Conservation (phyloP, 2,888 invertebrate genomes). For the Nesidiocoris tenuis region DNA sequence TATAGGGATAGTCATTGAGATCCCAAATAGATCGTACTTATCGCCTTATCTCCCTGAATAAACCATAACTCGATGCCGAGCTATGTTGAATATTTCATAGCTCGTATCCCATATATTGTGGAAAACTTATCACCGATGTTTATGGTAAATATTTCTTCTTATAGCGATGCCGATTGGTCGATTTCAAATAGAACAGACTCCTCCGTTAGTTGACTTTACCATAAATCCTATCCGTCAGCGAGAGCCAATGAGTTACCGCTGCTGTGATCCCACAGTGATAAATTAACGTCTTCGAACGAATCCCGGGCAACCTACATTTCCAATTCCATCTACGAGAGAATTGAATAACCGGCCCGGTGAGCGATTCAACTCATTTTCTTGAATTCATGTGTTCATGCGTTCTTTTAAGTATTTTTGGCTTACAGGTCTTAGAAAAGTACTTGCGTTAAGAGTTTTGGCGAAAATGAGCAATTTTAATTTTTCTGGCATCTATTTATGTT, state of each 20-base stretch:
- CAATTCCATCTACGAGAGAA: background rate
- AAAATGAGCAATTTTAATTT: no score
- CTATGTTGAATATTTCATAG: background rate
- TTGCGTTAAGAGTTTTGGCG: no score
- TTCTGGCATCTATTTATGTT: no score
- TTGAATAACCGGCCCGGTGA: background rate
- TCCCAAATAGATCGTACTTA: no score
- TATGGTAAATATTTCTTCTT: background rate
- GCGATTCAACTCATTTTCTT: background rate
- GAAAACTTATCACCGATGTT: background rate
- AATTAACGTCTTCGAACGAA: background rate
- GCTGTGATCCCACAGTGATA: background rate
- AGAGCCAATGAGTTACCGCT: background rate
- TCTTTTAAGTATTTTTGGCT: no score
- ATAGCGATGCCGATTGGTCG: background rate
- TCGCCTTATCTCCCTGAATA: no score
- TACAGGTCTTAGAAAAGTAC: no score
- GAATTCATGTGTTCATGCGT: no score
- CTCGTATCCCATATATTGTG: background rate
- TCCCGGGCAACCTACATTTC: background rate
- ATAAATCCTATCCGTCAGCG: background rate
- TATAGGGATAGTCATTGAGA: no score
- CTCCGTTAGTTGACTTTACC: background rate
- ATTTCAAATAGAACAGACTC: background rate
- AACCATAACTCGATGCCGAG: background rate